These are phyloP conservation scores for Drepana arcuata DNA, from an alignment of 1,140 invertebrate genomes.

Conservation along the genomic window DNA sequence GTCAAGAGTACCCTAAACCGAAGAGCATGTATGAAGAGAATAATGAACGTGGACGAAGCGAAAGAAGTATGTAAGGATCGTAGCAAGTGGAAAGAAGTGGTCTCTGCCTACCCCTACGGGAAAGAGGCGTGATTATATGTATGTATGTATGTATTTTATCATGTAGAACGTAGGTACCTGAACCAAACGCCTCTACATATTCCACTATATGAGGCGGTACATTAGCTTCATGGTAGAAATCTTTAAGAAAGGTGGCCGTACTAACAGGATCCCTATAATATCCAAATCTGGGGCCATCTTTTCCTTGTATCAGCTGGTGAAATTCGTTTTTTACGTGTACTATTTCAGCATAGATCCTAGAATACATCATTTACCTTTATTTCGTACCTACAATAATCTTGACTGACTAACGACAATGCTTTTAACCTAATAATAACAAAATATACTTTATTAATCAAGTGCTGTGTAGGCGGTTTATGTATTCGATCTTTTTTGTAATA, in stretches of 20 bases:
- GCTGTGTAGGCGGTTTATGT: no score
- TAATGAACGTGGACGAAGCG: no score
- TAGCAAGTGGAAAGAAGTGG: no score
- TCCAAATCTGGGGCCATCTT: constrained; percentile 17
- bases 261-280: constrained; percentile 72
- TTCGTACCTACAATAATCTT: constrained; percentile 64
- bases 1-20: no score
- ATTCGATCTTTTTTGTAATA: no score
- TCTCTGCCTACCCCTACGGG: no score
- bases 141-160: no score
- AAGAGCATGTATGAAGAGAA: no score
- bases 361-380: constrained; percentile 72
- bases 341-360: constrained; percentile 77
- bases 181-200: constrained; percentile 83
- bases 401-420: neutral
- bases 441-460: no score
- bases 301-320: constrained; percentile 35
- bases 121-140: no score
- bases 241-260: constrained; percentile 73
- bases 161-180: no score
- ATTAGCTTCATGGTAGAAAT: constrained; percentile 74
- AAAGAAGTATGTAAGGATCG: no score
- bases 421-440: neutral
- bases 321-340: constrained; percentile 73
- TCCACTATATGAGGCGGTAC: constrained; percentile 74